phyloP scores from a whole-genome alignment of 2,888 invertebrate species.

The Vandiemenella viatica region DNA sequence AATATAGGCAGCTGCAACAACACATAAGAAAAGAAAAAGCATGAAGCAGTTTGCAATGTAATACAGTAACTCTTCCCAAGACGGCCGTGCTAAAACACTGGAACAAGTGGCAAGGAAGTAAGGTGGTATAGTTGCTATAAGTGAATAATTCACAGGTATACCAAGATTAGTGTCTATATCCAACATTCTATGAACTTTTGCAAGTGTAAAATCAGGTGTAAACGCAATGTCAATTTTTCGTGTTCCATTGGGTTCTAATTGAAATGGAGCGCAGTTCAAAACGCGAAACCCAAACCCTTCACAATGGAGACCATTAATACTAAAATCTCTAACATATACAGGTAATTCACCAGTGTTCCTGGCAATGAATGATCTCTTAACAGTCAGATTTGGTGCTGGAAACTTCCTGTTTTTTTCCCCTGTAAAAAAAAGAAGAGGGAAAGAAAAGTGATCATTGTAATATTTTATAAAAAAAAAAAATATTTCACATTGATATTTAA shows the following conservation, averaged over 20 bases:
- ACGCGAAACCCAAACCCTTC: conserved; percentile 69
- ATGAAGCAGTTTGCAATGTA: conserved; percentile 44
- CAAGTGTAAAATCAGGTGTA: conserved; percentile 73
- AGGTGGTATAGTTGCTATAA: conserved; percentile 49
- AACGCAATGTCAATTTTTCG: conserved; percentile 71
- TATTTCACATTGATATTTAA: neutral
- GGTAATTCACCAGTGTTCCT: conserved; percentile 83
- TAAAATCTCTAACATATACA: conserved; percentile 54
- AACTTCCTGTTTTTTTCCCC: conserved; percentile 25
- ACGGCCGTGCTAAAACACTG: conserved; percentile 50
- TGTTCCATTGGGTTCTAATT: conserved; percentile 53
- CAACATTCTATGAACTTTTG: conserved; percentile 50
- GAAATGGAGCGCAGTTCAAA: conserved; percentile 56
- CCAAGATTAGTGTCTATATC: conserved; percentile 45
- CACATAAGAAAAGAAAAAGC: conserved; percentile 44
- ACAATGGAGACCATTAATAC: conserved; percentile 50
- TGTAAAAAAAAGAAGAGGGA: conserved; percentile 17
- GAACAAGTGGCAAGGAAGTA: conserved; percentile 54
- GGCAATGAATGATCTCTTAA: conserved; percentile 67
- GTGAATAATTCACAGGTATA: conserved; percentile 45
- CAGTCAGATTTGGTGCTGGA: conserved; percentile 47
- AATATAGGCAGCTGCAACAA: conserved; percentile 49
- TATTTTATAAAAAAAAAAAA: neutral
- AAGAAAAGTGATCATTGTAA: too few relatives aligned
- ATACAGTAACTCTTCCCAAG: conserved; percentile 60